Percentiles rank a stretch among this genome's conserved stretches.
These are phyloP conservation scores for Leucophenga maculata DNA, from an alignment of 2,888 invertebrate species.

Conservation along the genomic window DNA sequence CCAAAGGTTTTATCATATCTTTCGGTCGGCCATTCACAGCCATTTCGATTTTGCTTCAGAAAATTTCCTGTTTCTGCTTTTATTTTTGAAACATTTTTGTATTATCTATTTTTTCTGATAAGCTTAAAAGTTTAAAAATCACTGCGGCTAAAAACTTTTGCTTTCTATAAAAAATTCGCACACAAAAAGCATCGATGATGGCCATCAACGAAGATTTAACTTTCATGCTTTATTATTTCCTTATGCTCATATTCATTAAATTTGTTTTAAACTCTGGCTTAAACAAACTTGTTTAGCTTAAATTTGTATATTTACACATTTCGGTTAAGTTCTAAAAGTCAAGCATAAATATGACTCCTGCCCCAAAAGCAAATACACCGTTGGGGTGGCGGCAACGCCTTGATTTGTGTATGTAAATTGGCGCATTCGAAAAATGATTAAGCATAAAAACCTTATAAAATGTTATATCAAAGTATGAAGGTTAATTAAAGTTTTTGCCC, in stretches of 20 bases:
- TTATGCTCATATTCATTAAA: too few species aligned
- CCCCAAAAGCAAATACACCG: too few species aligned
- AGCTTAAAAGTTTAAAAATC: not conserved
- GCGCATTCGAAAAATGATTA: constrained; percentile 15
- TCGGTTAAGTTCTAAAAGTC: too few species aligned
- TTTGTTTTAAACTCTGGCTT: too few species aligned
- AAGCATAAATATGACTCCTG: too few species aligned
- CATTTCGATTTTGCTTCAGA: not conserved
- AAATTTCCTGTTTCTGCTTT: not conserved
- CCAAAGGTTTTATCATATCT: not conserved
- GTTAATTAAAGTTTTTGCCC: constrained; percentile 31
- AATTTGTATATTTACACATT: too few species aligned
- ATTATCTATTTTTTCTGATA: not conserved
- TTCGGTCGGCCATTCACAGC: not conserved
- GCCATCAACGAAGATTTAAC: too few species aligned
- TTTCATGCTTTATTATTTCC: too few species aligned
- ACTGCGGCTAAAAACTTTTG: not conserved
- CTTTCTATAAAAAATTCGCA: too few species aligned
- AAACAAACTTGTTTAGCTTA: too few species aligned
- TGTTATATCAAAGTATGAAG: constrained; percentile 16
- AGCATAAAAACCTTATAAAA: constrained; percentile 15
- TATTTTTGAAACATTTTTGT: not conserved
- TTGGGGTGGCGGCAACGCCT: too few species aligned
- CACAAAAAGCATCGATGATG: too few species aligned
- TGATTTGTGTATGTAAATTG: not conserved